Evolutionary conservation across 2,888 invertebrate genomes (phyloP).

Genomic region (Agrochola macilenta): DNA sequence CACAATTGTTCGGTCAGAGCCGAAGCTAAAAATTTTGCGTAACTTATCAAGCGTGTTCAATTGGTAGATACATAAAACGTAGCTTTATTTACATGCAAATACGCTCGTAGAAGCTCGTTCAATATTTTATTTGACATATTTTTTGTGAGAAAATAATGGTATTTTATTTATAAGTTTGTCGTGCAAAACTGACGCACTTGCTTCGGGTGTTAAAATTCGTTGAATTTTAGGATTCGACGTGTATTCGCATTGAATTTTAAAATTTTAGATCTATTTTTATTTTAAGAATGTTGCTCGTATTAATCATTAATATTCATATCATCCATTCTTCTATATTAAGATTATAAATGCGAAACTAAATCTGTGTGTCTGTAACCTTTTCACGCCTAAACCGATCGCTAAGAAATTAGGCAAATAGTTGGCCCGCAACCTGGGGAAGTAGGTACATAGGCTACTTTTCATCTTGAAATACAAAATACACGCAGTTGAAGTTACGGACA

Average conservation of each 20-base stretch:
- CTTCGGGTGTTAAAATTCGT: background rate
- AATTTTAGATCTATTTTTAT: background rate
- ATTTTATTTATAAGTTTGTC: constrained; percentile 25
- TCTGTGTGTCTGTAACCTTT: background rate
- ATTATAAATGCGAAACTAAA: background rate
- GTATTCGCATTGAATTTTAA: background rate
- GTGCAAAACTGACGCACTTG: background rate
- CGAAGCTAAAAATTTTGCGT: constrained; percentile 37
- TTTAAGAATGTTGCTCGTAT: background rate
- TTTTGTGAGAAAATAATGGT: constrained; percentile 21
- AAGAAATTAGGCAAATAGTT: background rate
- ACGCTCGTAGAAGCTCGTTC: constrained; percentile 13
- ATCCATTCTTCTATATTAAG: no score
- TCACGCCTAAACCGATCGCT: background rate
- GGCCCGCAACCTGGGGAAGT: background rate
- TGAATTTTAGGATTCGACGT: background rate
- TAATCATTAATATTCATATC: background rate
- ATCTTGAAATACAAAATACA: background rate
- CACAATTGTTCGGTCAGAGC: constrained; percentile 42
- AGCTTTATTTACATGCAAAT: constrained; percentile 52
- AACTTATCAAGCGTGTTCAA: constrained; percentile 37
- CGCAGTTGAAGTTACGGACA: background rate
- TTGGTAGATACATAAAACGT: constrained; percentile 33
- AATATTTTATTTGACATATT: constrained; percentile 19
- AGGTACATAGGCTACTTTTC: no score